Evolutionary conservation across 1,140 invertebrate species (phyloP).

Genomic region (Branchinecta lynchi): DNA sequence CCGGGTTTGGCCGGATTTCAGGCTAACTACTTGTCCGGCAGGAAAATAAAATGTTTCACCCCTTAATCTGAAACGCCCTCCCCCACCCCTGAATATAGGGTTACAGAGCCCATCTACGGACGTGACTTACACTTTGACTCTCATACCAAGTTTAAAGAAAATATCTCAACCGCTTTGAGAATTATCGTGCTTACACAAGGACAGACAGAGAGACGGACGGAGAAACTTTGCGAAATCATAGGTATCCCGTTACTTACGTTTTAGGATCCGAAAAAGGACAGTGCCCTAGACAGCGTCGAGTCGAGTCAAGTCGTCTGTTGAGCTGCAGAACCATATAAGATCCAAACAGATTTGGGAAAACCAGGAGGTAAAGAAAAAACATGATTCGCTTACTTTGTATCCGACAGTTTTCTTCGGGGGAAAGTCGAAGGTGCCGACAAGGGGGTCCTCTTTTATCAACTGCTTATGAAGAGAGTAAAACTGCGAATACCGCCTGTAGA

Average conservation of each 20-base stretch:
- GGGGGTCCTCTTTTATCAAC: conserved; percentile 61
- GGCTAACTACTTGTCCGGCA: no score
- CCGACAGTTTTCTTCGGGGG: conserved; percentile 84
- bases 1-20: no score
- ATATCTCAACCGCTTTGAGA: no score
- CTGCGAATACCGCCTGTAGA: conserved; percentile 77
- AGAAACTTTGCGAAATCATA: conserved; percentile 14
- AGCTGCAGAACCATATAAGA: not conserved
- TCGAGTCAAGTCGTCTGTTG: not conserved
- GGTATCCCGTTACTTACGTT: conserved; percentile 16
- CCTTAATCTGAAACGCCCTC: no score
- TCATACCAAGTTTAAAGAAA: no score
- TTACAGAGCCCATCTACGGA: no score
- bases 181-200: no score
- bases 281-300: not conserved
- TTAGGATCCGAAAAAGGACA: conserved; percentile 18
- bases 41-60: no score
- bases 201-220: no score
- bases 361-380: not conserved
- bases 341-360: conserved; percentile 1
- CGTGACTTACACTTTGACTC: no score
- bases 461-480: conserved; percentile 65
- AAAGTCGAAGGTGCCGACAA: conserved; percentile 65
- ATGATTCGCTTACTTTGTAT: conserved; percentile 49
- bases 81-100: no score